phyloP scores from a whole-genome alignment of 1,140 invertebrate species.

The Anadara kagoshimensis region DNA sequence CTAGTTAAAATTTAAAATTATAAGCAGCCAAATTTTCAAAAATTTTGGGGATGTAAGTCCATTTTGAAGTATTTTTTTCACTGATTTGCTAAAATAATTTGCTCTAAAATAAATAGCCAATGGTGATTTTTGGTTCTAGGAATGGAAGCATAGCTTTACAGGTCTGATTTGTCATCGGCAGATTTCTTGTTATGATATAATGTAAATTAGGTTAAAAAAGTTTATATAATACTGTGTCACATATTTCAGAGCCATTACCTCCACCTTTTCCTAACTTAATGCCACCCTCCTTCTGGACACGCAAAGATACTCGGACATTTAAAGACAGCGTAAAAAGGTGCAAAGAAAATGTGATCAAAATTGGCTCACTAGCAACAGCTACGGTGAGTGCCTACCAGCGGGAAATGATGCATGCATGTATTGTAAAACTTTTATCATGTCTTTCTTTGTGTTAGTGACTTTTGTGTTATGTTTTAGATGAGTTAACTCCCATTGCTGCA shows the following conservation, averaged over 20 bases:
- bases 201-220: too few relatives aligned
- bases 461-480: slow-evolving; percentile 50
- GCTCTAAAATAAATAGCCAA: too few relatives aligned
- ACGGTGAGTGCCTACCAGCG: slow-evolving; percentile 64
- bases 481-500: slow-evolving; percentile 72
- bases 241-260: too few relatives aligned
- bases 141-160: neutral
- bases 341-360: slow-evolving; percentile 75
- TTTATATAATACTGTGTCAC: too few relatives aligned
- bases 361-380: slow-evolving; percentile 70
- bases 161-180: neutral
- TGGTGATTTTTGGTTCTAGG: neutral
- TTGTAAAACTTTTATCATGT: too few relatives aligned
- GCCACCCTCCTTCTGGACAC: slow-evolving; percentile 96
- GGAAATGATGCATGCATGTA: neutral
- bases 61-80: too few relatives aligned
- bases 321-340: slow-evolving; percentile 77
- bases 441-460: slow-evolving; percentile 6
- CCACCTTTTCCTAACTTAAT: slow-evolving; percentile 75
- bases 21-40: too few relatives aligned
- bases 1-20: too few relatives aligned
- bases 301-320: slow-evolving; percentile 92
- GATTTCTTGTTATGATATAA: slow-evolving; percentile 10
- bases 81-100: too few relatives aligned
- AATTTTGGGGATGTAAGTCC: too few relatives aligned